phyloP scores from a whole-genome alignment of 2,797 vertebrate species.

The Hozukius guyotensis region DNA sequence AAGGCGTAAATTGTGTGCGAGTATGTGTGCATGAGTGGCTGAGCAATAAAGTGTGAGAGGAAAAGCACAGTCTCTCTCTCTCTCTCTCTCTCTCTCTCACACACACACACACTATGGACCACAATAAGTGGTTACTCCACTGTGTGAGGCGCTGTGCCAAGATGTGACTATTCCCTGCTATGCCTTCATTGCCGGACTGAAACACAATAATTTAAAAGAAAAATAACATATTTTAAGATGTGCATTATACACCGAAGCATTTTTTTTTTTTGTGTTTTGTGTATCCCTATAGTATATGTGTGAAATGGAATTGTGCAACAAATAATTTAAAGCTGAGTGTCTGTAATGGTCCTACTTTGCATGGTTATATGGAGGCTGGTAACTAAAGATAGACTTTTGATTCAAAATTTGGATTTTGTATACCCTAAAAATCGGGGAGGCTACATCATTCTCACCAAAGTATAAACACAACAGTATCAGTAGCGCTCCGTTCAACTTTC shows the following conservation, averaged over 20 bases:
- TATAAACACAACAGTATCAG: conserved; percentile 9
- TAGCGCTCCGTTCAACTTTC: not conserved
- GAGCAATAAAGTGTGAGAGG: not conserved
- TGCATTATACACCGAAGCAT: not conserved
- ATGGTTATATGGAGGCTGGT: not conserved
- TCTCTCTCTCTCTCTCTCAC: too few relatives aligned
- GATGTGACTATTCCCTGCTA: not conserved
- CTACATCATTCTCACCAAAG: not conserved
- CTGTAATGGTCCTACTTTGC: not conserved
- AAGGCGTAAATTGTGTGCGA: conserved; percentile 11
- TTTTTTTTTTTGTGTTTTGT: not conserved
- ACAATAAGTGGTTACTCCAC: not conserved
- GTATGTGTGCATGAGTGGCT: not conserved
- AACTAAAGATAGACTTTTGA: not conserved
- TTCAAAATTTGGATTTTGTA: not conserved
- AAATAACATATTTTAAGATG: not conserved
- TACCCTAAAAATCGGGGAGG: not conserved
- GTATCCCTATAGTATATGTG: not conserved
- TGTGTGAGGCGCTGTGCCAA: conserved; percentile 6
- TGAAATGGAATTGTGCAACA: not conserved
- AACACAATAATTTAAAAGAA: conserved; percentile 35
- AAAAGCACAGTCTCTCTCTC: not conserved
- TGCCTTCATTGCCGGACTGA: conserved; percentile 63
- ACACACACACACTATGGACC: not conserved
- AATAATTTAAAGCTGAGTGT: conserved; percentile 6